Evolutionary conservation across 2,797 vertebrate genomes (phyloP), one percentile per base, ranked within the genome.

Genomic region (Octomys mimax): DNA sequence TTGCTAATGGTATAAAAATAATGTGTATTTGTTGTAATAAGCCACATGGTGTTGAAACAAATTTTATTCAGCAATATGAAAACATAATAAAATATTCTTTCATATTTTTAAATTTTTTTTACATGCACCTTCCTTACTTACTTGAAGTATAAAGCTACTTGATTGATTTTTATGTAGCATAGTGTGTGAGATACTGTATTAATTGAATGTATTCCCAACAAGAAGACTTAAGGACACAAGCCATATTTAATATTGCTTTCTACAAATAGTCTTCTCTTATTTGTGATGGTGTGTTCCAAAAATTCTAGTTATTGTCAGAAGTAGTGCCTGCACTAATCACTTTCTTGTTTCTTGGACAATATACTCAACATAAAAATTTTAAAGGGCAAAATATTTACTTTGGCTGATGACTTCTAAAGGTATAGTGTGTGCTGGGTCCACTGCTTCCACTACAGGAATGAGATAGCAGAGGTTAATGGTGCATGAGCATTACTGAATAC

Each of bases 131-230:
- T 42, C 83, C 22, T 57, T n/a, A 93, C 22, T 57, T n/a, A 93
- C 46, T 57, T 93, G n/a, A 79, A 21, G 11, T 62, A 73, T 87
- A 86, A 87, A 39, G 21, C 13, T 36, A 64, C 9, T 86, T n/a
- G 7, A 87, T 33, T 91, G 2, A 64, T 42, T 62, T 92, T 89
- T n/a, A 14, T 49, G 1, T 78, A 82, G 71, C 6, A 33, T 84
- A 82, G 71, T 3, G 46, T 77, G 12, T 78, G n/a, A 93, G 5
- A 4, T 66, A 52, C 33, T 13, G 10, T 3, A 75, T 78, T 49
- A 22, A 92, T 77, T 94, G 70, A 73, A 39, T 77, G 13, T 90
- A 13, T 89, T 89, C 70, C 14, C 14, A 81, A 71, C 81, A 70
- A 66, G 33, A 13, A 84, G 22, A 61, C 0, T 90, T 86, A 93